A percentile compares a stretch with the other conserved stretches of the same genome.
These are phyloP conservation scores for Dipodomys ordii DNA, from an alignment of 2,113 vertebrate genomes.

Conservation along the genomic window DNA sequence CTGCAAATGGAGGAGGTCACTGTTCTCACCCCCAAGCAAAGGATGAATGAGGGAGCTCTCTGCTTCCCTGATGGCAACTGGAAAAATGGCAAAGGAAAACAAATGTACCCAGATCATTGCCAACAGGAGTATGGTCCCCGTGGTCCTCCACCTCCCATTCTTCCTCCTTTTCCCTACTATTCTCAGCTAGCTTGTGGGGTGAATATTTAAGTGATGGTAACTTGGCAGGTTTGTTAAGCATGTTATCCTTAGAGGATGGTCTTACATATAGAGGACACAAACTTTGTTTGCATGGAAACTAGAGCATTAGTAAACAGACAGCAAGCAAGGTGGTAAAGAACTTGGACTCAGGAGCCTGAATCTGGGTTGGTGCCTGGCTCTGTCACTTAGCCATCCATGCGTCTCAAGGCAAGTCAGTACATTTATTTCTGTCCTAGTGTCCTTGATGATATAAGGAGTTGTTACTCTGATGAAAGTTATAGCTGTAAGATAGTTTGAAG, in stretches of 20 bases:
- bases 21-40: constrained; percentile 73
- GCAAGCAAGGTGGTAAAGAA: background rate
- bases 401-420: background rate
- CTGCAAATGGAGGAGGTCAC: constrained; percentile 71
- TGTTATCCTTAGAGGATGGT: background rate
- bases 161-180: background rate
- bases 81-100: constrained; percentile 35
- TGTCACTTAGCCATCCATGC: background rate
- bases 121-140: constrained; percentile 44
- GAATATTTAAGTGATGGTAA: background rate
- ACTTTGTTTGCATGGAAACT: background rate
- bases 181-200: background rate
- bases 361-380: background rate
- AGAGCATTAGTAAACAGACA: background rate
- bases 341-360: background rate
- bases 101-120: constrained; percentile 55
- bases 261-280: background rate
- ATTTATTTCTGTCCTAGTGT: background rate
- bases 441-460: background rate
- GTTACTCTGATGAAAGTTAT: background rate
- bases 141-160: constrained; percentile 41
- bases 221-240: background rate
- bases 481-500: background rate
- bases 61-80: constrained; percentile 80
- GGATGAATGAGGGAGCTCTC: constrained; percentile 54